phyloP scores from a whole-genome alignment of 2,888 invertebrate species.

The Ophonus ardosiacus region DNA sequence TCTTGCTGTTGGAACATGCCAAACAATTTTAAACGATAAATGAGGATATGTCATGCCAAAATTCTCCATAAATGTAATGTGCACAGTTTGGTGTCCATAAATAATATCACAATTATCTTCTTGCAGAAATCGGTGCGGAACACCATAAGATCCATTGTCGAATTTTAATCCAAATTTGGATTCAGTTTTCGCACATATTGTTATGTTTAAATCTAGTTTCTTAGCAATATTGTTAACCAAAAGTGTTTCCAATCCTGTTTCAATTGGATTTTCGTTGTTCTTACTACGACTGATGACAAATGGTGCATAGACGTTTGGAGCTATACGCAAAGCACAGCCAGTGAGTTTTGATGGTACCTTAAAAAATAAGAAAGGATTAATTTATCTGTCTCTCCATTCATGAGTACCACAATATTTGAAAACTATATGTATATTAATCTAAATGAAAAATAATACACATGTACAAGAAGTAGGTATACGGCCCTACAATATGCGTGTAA shows the following conservation, averaged over 20 bases:
- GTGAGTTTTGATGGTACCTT: neutral
- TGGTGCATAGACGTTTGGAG: neutral
- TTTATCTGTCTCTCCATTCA: too few relatives aligned
- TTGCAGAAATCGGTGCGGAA: neutral
- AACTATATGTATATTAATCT: too few relatives aligned
- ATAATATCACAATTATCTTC: neutral
- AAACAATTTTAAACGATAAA: neutral
- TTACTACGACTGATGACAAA: neutral
- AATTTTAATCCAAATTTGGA: constrained; percentile 13
- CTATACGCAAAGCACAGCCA: neutral
- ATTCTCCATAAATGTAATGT: neutral
- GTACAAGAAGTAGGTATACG: too few relatives aligned
- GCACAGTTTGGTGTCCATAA: neutral
- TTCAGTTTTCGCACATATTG: neutral
- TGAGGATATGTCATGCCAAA: constrained; percentile 19
- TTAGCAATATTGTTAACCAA: neutral
- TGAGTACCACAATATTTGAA: too few relatives aligned
- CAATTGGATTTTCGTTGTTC: neutral
- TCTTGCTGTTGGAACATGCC: constrained; percentile 43
- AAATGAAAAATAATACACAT: too few relatives aligned
- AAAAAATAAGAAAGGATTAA: too few relatives aligned
- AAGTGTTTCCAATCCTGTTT: constrained; percentile 30
- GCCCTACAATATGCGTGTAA: too few relatives aligned
- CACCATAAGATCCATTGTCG: constrained; percentile 18
- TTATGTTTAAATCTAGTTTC: neutral